Percentiles rank a stretch among this genome's conserved stretches.
Evolutionary conservation across 2,888 invertebrate species (phyloP).

Genomic region (Ypsolopha scabrella): DNA sequence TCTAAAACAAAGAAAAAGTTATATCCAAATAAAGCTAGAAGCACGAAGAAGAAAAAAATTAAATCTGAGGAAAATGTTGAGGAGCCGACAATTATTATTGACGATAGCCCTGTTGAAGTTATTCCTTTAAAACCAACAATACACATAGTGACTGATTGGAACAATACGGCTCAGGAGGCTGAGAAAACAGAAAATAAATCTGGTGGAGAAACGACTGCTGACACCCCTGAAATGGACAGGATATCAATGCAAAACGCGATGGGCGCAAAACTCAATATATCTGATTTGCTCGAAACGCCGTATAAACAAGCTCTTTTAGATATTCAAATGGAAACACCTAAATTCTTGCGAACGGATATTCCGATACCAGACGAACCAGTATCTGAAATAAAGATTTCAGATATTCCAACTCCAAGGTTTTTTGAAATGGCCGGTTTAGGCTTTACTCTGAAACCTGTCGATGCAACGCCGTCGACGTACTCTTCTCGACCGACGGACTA

Average conservation of each 20-base stretch:
- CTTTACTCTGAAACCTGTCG: slow-evolving; percentile 31
- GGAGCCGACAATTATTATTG: slow-evolving; percentile 7
- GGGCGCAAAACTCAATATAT: slow-evolving; percentile 54
- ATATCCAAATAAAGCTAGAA: slow-evolving; percentile 15
- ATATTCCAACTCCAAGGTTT: slow-evolving; percentile 68
- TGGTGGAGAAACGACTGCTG: slow-evolving; percentile 25
- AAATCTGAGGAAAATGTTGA: slow-evolving; percentile 11
- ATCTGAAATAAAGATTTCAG: slow-evolving; percentile 69
- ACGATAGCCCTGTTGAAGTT: slow-evolving; percentile 7
- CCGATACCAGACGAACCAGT: slow-evolving; percentile 48
- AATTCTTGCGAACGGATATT: slow-evolving; percentile 55
- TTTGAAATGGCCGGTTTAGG: slow-evolving; percentile 45
- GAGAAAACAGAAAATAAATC: slow-evolving; percentile 25
- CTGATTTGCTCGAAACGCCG: slow-evolving; percentile 69
- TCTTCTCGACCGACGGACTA: slow-evolving; percentile 68
- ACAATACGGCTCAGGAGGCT: slow-evolving; percentile 12
- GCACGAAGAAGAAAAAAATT: slow-evolving; percentile 13
- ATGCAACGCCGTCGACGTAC: slow-evolving; percentile 53
- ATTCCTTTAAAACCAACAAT: slow-evolving; percentile 36
- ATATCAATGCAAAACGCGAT: slow-evolving; percentile 50
- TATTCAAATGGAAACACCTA: slow-evolving; percentile 68
- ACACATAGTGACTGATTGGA: slow-evolving; percentile 29
- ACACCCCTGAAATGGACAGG: slow-evolving; percentile 55
- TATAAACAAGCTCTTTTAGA: slow-evolving; percentile 63
- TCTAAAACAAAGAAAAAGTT: slow-evolving; percentile 15